Percentiles rank a stretch among this genome's conserved stretches.
These are phyloP conservation scores for roundworm (Caenorhabditis elegans) DNA, from an alignment of 1,140 invertebrate species.

Conservation along the genomic window DNA sequence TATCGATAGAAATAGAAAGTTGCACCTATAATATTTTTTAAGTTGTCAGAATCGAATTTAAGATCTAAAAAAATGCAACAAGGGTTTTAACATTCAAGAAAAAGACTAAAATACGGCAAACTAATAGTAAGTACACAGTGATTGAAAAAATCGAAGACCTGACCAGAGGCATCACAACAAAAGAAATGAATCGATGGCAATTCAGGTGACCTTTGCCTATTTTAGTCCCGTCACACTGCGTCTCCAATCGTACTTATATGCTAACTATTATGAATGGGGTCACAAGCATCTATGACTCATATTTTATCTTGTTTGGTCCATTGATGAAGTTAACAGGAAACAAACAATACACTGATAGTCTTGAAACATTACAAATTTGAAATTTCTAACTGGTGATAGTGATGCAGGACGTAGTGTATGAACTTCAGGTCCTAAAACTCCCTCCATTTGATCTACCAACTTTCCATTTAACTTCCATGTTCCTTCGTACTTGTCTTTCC, in stretches of 20 bases:
- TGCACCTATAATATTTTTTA: too few relatives aligned
- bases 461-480: too few relatives aligned
- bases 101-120: background rate
- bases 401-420: background rate
- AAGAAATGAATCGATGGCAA: conserved; percentile 16
- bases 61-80: too few relatives aligned
- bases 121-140: too few relatives aligned
- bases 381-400: too few relatives aligned
- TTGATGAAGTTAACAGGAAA: background rate
- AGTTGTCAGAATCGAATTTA: background rate
- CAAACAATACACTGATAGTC: background rate
- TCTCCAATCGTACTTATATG: background rate
- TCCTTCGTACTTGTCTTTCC: background rate
- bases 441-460: background rate
- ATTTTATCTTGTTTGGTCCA: too few relatives aligned
- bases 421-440: background rate
- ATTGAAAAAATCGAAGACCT: too few relatives aligned
- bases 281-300: background rate
- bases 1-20: too few relatives aligned
- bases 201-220: conserved; percentile 3
- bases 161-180: background rate
- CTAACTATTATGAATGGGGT: background rate
- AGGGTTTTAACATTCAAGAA: too few relatives aligned
- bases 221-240: background rate
- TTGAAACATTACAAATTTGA: background rate